Percentiles rank a stretch among this genome's conserved stretches.
These are phyloP conservation scores for Ypsolopha sequella DNA, from an alignment of 2,888 invertebrate genomes.

Conservation along the genomic window DNA sequence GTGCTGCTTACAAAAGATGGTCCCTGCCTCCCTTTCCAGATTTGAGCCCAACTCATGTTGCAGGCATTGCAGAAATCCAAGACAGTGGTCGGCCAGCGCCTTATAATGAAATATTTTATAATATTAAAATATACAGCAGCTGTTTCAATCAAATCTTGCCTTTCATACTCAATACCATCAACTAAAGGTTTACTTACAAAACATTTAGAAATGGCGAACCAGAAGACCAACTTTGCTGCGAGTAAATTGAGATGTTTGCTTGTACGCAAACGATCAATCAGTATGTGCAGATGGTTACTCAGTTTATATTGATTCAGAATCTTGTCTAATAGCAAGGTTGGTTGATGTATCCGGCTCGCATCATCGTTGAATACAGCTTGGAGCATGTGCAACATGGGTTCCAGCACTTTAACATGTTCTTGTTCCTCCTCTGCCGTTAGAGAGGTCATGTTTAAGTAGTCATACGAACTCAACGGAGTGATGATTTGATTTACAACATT, in stretches of 20 bases:
- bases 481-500: conserved; percentile 69
- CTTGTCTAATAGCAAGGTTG: conserved; percentile 29
- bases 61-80: conserved; percentile 45
- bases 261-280: conserved; percentile 44
- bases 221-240: conserved; percentile 58
- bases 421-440: conserved; percentile 60
- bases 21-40: conserved; percentile 29
- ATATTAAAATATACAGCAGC: conserved; percentile 40
- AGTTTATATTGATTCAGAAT: conserved; percentile 42
- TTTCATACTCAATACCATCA: conserved; percentile 33
- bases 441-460: conserved; percentile 59
- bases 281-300: conserved; percentile 36
- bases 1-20: conserved; percentile 14
- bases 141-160: conserved; percentile 42
- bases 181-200: conserved; percentile 31
- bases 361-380: conserved; percentile 65
- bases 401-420: conserved; percentile 60
- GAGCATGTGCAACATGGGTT: conserved; percentile 70
- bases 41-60: conserved; percentile 33
- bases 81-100: conserved; percentile 30
- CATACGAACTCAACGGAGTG: conserved; percentile 69
- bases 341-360: conserved; percentile 41
- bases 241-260: conserved; percentile 33
- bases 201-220: conserved; percentile 48
- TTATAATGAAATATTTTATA: conserved; percentile 31